Evolutionary conservation across 2,113 vertebrate species (phyloP), one percentile per base, ranked within the genome.

Genomic region (Phrynosoma platyrhinos): DNA sequence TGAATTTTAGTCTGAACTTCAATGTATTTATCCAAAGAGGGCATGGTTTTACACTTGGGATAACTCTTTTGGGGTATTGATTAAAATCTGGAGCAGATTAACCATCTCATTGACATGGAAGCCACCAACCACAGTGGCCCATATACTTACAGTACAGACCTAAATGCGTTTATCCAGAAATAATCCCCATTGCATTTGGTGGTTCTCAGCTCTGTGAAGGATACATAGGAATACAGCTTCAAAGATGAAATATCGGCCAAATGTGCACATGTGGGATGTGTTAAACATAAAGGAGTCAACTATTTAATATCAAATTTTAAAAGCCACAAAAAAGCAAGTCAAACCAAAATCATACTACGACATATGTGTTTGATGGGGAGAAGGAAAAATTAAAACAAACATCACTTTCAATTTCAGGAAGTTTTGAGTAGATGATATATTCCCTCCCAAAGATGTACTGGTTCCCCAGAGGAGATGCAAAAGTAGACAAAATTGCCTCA

Each of bases 401-500:
- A 74, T 74, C 62, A 62, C 2, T 21, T 1, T 53, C 78, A 72
- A 74, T 84, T 79, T 82, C 0, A 0, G 68, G 53, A 42, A 90
- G 0, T 0, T 0, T 74, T 83, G 83, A 80, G 77, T 82, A 82
- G 89, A 3, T 0, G 0, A 87, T 30, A 75, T 72, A 58, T 62
- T 20, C 53, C 16, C 42, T 25, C 74, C 32, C 81, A 14, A n/a
- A 5, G 62, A 71, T 42, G 30, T 0, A 0, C 53, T 66, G 18
- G 0, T 82, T 88, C 3, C 89, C 25, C 6, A 91, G 77, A 66
- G 84, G 27, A 30, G 86, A 58, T 69, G 88, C 42, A n/a, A 79
- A 69, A 23, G 1, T 25, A 75, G 79, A 47, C 72, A 77, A 80
- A 68, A 93, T 53, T 79, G 91, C 93, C 92, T 78, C 3, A 18